Evolutionary conservation across 2,113 vertebrate genomes (phyloP), one percentile per base, ranked within the genome.

Genomic region (Ptilonorhynchus violaceus): DNA sequence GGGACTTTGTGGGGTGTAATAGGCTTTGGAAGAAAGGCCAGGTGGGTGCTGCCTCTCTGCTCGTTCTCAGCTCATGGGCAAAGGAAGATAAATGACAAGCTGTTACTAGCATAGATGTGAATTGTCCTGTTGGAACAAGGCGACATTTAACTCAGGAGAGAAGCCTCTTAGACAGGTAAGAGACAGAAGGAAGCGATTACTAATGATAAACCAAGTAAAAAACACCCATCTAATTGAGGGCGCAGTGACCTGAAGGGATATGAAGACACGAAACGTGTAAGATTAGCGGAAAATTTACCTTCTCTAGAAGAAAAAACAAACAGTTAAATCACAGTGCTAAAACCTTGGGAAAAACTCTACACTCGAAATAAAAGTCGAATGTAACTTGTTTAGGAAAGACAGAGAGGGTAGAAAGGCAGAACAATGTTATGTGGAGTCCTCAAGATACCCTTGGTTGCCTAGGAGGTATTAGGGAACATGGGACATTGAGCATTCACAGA

Each of bases 191-290:
- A 89, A 75, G 6, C 15, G 11, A 58, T 39, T 58, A 23, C 6
- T 73, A 31, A 37, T 18, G 13, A 66, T 27, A 66, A 94, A 60
- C 31, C 39, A 53, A 76, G 27, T 4, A 70, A 81, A 79, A 6
- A 0, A 0, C 10, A 60, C 20, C 15, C 7, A 33, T 72, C 49
- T 82, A 49, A 28, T 13, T 1, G 2, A 55, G 6, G 22, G 22
- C 17, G 22, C 9, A 39, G 13, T 19, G 46, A 37, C 25, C 80
- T 76, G 19, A 10, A 76, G 7, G 11, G 31, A 24, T 63, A 47
- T 18, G 24, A 73, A 78, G 21, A 37, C 10, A 55, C 16, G 5
- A 49, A 68, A 60, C 25, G 3, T 67, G 33, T 37, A 79, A 53
- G 47, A 85, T 33, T 63, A 81, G 41, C 11, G 63, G 37, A 79